Evolutionary conservation across 1,140 invertebrate genomes (phyloP), one percentile per base, ranked within the genome.

Genomic region (Sweltsa coloradensis): DNA sequence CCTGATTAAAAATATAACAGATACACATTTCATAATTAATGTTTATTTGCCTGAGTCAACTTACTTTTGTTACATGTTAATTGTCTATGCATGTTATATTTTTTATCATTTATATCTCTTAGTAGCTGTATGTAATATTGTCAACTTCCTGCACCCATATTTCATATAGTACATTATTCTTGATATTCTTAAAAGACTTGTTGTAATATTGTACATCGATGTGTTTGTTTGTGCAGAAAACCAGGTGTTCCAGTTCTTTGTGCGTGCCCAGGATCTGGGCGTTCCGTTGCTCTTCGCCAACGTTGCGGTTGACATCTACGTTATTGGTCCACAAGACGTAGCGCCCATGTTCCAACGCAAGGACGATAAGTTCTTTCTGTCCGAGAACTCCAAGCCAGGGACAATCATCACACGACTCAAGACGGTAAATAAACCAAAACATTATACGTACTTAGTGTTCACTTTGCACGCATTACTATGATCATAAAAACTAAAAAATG

Each of bases 191-290:
- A 31, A 31, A 31, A n/a, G n/a, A 31, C n/a, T 31, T 31, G n/a
- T 31, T 11, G n/a, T 31, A 31, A 31, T 11, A 11, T 31, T 9
- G 29, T 31, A n/a, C n/a, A n/a, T n/a, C n/a, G 29, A 2, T 11
- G 2, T 24, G n/a, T 51, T 51, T 51, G 50, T 41, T 71, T 70
- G n/a, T n/a, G 45, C 66, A 88, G 85, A 79, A 61, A 81, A 82
- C 55, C 74, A 87, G 67, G 71, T 83, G 9, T 85, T 87, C 61
- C 88, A 93, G 68, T 82, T 94, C 56, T 95, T 94, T 68, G 79
- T 95, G 22, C 75, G 85, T 43, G 91, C 87, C 4, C 75, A 75
- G 45, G 90, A 96, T 65, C 72, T 72, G 54, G 87, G 89, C 18
- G 67, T 69, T 22, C 78, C 77, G 5, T 60, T 74, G 21, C 70